phyloP scores from a whole-genome alignment of 2,113 vertebrate species.

The Emydura subglobosa region DNA sequence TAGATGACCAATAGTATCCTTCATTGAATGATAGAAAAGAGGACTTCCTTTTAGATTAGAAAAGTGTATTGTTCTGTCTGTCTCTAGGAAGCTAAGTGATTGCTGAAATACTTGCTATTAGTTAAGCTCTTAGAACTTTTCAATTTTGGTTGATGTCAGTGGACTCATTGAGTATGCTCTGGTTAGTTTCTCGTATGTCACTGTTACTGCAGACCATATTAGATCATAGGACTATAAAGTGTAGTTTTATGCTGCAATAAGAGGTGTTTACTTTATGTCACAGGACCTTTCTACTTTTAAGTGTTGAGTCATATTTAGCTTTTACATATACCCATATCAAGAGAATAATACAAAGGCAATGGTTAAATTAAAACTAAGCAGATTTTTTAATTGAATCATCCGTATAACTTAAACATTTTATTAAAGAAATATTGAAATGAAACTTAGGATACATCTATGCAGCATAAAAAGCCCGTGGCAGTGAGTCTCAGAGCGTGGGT shows the following conservation, averaged over 20 bases:
- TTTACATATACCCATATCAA: neutral
- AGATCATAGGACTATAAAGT: neutral
- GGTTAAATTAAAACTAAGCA: neutral
- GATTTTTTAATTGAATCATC: neutral
- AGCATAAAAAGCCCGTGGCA: neutral
- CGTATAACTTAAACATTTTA: neutral
- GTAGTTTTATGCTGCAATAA: neutral
- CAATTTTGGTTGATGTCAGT: neutral
- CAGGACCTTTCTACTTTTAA: neutral
- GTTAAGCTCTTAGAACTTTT: neutral
- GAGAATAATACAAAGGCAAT: neutral
- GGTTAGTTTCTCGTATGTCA: neutral
- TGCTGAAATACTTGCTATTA: neutral
- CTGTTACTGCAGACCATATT: too few species aligned
- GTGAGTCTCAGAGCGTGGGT: neutral
- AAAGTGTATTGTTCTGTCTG: neutral
- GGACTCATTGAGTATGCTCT: neutral
- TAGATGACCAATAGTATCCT: neutral
- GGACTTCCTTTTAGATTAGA: neutral
- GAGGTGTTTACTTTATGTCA: neutral
- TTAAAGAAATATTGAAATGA: neutral
- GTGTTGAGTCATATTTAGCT: neutral
- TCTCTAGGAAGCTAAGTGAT: neutral
- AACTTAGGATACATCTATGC: neutral
- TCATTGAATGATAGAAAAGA: neutral